phyloP scores from a whole-genome alignment of 1,140 invertebrate genomes.

The Akabosia matsudoensis region DNA sequence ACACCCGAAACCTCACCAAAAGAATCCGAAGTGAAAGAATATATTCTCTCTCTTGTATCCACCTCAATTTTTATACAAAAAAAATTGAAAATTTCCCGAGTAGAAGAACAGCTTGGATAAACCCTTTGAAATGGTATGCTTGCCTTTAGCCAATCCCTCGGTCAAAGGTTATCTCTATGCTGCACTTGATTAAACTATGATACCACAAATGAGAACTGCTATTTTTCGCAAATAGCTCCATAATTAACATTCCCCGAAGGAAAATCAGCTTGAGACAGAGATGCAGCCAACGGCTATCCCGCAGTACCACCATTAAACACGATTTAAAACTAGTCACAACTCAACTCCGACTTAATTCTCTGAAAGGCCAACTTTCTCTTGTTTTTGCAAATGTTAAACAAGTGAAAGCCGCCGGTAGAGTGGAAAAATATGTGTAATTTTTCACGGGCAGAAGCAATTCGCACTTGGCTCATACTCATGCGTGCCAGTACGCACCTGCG shows the following conservation, averaged over 20 bases:
- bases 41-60: neutral
- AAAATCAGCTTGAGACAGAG: too few relatives aligned
- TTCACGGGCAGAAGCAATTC: constrained; percentile 16
- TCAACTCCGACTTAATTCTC: too few relatives aligned
- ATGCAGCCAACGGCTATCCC: neutral
- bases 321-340: too few relatives aligned
- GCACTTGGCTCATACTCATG: constrained; percentile 8
- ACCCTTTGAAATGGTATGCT: neutral
- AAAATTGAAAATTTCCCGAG: constrained; percentile 3
- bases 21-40: constrained; percentile 9
- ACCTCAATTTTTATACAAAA: neutral
- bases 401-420: constrained; percentile 17
- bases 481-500: constrained; percentile 74
- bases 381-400: neutral
- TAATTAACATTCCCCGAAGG: too few relatives aligned
- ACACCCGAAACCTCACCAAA: constrained; percentile 12
- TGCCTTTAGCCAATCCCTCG: neutral
- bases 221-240: neutral
- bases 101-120: neutral
- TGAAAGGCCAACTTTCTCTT: neutral
- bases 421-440: neutral
- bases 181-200: neutral
- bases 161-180: neutral
- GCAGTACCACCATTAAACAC: too few relatives aligned
- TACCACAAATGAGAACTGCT: neutral